Evolutionary conservation across 1,140 invertebrate species (phyloP).

Genomic region (Drosophila miranda): DNA sequence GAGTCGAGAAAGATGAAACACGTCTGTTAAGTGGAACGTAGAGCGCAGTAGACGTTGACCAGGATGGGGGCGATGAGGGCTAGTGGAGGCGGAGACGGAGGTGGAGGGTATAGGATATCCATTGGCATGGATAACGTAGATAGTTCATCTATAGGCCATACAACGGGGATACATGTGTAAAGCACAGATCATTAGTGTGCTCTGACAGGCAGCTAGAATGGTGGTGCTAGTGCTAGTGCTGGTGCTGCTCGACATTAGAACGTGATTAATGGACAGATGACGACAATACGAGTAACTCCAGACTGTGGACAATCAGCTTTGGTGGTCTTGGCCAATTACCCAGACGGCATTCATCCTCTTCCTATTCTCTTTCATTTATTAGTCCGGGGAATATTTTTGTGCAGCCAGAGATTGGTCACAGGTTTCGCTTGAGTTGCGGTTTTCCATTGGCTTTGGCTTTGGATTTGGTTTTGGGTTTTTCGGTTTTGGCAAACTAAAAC

Average conservation of each 20-base stretch:
- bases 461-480: background rate
- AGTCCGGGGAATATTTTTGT: conserved; percentile 38
- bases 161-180: conserved; percentile 60
- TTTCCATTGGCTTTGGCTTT: conserved; percentile 18
- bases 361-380: conserved; percentile 38
- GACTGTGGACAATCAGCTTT: conserved; percentile 51
- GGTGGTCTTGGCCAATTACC: conserved; percentile 50
- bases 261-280: conserved; percentile 67
- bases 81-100: background rate
- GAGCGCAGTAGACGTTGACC: conserved; percentile 45
- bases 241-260: conserved; percentile 49
- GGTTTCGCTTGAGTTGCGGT: conserved; percentile 71
- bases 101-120: too few species aligned
- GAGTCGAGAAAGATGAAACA: conserved; percentile 57
- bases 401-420: conserved; percentile 66
- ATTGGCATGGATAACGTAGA: conserved; percentile 20
- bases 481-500: conserved; percentile 30
- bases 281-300: conserved; percentile 32
- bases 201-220: conserved; percentile 45
- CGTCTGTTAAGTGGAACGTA: conserved; percentile 55
- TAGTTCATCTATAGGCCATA: conserved; percentile 54
- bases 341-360: conserved; percentile 22
- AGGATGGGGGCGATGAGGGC: background rate
- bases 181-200: conserved; percentile 76
- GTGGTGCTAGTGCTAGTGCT: background rate